Evolutionary conservation across 2,888 invertebrate genomes (phyloP).

Genomic region (Caenorhabditis sp.): DNA sequence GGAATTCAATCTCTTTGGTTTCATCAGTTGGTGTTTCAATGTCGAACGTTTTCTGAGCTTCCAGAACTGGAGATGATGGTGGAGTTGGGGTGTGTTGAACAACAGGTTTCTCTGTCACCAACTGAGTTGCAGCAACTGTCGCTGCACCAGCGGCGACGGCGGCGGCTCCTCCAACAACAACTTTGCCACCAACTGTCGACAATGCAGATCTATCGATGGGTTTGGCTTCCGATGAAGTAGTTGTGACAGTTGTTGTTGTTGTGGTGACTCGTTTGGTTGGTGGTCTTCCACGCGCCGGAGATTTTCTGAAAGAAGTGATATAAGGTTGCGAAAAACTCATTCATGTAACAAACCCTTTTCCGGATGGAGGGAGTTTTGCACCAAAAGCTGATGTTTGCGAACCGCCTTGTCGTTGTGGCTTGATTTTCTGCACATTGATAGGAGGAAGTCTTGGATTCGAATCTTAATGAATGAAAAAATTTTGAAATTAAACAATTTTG

Average conservation of each 20-base stretch:
- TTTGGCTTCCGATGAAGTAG: constrained; percentile 7
- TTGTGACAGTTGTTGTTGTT: constrained; percentile 33
- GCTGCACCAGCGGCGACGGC: constrained; percentile 35
- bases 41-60: constrained; percentile 21
- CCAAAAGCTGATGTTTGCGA: constrained; percentile 21
- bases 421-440: constrained; percentile 22
- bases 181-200: constrained; percentile 19
- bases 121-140: constrained; percentile 26
- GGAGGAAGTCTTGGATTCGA: constrained; percentile 52
- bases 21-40: constrained; percentile 8
- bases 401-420: constrained; percentile 12
- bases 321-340: no score
- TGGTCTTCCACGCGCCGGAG: constrained; percentile 41
- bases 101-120: constrained; percentile 6
- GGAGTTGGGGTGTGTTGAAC: constrained; percentile 4
- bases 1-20: not conserved
- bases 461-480: no score
- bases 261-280: constrained; percentile 41
- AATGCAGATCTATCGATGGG: constrained; percentile 4
- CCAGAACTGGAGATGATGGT: constrained; percentile 20
- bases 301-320: constrained; percentile 22
- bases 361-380: constrained; percentile 32
- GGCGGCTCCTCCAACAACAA: constrained; percentile 32
- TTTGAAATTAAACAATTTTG: no score
- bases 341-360: constrained; percentile 23